phyloP scores from a whole-genome alignment of 2,113 vertebrate species.

The Crotalus tigris region DNA sequence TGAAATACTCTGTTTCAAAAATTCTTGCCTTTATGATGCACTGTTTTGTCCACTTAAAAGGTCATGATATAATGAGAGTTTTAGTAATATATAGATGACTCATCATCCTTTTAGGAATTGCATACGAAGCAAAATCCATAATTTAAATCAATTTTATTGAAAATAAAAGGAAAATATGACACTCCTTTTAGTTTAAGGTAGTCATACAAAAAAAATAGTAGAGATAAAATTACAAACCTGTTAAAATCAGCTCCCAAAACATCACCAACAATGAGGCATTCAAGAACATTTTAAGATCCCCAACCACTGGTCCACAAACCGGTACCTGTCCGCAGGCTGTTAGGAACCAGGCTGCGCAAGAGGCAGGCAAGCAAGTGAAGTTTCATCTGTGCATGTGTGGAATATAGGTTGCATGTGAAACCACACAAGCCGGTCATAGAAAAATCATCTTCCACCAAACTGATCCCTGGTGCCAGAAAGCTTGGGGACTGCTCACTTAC shows the following conservation, averaged over 20 bases:
- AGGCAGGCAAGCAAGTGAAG: too few relatives aligned
- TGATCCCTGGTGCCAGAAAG: background rate
- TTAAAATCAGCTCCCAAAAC: background rate
- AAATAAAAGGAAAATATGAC: background rate
- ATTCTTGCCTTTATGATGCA: background rate
- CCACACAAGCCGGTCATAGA: too few relatives aligned
- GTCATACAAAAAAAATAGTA: background rate
- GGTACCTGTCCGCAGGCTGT: too few relatives aligned
- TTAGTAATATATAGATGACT: background rate
- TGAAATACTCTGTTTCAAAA: background rate
- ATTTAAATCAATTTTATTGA: background rate
- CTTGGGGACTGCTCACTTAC: background rate
- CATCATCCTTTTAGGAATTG: background rate
- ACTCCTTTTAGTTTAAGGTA: background rate
- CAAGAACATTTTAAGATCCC: background rate
- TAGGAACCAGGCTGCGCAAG: too few relatives aligned
- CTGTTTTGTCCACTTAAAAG: background rate
- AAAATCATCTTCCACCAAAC: too few relatives aligned
- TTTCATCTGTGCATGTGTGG: too few relatives aligned
- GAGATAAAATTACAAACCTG: background rate
- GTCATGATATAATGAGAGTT: background rate
- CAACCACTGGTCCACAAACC: too few relatives aligned
- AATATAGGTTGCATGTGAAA: too few relatives aligned
- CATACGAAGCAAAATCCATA: background rate
- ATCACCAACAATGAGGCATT: background rate